These are phyloP conservation scores for Diabrotica virgifera DNA, from an alignment of 1,140 invertebrate species.

Conservation along the genomic window DNA sequence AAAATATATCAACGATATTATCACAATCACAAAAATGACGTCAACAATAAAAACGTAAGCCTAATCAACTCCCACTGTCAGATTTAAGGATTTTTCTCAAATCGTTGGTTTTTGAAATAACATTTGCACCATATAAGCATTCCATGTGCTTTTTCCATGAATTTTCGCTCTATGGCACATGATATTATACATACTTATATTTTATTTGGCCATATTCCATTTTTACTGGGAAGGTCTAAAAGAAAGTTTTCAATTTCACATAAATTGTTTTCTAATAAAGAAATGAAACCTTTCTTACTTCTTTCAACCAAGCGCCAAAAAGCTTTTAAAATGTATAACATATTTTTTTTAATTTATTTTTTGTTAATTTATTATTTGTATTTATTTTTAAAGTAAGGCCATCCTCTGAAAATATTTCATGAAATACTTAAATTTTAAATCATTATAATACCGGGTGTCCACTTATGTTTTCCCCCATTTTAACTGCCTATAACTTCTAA, in stretches of 20 bases:
- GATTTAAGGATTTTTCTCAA: too few relatives aligned
- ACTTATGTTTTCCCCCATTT: too few relatives aligned
- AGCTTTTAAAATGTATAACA: background rate
- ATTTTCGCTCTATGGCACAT: background rate
- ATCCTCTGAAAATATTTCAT: background rate
- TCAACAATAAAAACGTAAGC: too few relatives aligned
- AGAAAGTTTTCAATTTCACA: background rate
- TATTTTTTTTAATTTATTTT: background rate
- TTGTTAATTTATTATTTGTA: background rate
- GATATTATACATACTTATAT: background rate
- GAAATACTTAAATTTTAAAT: too few relatives aligned
- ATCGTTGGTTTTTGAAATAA: too few relatives aligned
- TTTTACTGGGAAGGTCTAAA: background rate
- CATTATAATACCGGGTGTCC: too few relatives aligned
- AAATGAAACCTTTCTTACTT: background rate
- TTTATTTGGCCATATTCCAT: slow-evolving; percentile 3
- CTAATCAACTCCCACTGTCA: too few relatives aligned
- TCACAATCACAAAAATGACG: too few relatives aligned
- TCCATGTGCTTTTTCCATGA: too few relatives aligned
- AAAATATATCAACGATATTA: too few relatives aligned
- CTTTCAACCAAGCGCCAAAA: background rate
- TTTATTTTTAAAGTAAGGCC: background rate
- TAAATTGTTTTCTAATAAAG: background rate
- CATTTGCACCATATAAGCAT: too few relatives aligned
- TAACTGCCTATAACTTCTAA: too few relatives aligned